Evolutionary conservation across 1,140 invertebrate species (phyloP).

Genomic region (Hypothenemus hampei): DNA sequence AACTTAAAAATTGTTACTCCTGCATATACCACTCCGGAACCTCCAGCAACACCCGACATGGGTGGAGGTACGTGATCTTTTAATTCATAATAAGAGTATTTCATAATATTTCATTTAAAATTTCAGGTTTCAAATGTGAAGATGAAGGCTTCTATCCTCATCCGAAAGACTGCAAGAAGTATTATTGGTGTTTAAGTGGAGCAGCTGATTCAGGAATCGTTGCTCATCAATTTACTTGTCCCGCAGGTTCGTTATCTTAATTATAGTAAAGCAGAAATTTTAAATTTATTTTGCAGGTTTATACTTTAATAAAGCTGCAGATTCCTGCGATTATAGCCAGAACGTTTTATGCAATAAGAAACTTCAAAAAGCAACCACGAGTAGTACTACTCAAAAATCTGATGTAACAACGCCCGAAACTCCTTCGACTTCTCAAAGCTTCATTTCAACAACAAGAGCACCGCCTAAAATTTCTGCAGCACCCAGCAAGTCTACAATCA

Average conservation of each 20-base stretch:
- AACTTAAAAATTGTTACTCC: conserved; percentile 45
- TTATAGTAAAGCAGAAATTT: not conserved
- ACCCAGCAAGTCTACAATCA: conserved; percentile 42
- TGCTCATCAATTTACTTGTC: conserved; percentile 90
- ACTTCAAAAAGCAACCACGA: conserved; percentile 46
- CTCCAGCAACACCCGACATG: conserved; percentile 85
- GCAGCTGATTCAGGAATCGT: conserved; percentile 84
- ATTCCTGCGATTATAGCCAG: conserved; percentile 86
- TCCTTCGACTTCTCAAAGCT: conserved; percentile 12
- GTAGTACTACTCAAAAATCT: conserved; percentile 45
- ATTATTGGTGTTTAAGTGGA: conserved; percentile 90
- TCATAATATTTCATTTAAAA: conserved; percentile 3
- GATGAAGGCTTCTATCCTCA: conserved; percentile 94
- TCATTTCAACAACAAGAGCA: conserved; percentile 39
- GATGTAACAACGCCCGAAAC: conserved; percentile 40
- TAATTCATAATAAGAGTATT: too few relatives aligned
- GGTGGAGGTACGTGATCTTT: conserved; percentile 60
- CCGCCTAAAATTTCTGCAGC: conserved; percentile 43
- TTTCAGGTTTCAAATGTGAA: conserved; percentile 80
- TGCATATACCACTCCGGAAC: conserved; percentile 66
- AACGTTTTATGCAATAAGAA: conserved; percentile 76
- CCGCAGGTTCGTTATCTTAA: conserved; percentile 60
- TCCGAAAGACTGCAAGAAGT: conserved; percentile 88
- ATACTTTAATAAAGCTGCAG: conserved; percentile 85
- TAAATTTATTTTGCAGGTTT: conserved; percentile 53